phyloP scores from a whole-genome alignment of 1,140 invertebrate genomes.

The Macrobrachium rosenbergii region DNA sequence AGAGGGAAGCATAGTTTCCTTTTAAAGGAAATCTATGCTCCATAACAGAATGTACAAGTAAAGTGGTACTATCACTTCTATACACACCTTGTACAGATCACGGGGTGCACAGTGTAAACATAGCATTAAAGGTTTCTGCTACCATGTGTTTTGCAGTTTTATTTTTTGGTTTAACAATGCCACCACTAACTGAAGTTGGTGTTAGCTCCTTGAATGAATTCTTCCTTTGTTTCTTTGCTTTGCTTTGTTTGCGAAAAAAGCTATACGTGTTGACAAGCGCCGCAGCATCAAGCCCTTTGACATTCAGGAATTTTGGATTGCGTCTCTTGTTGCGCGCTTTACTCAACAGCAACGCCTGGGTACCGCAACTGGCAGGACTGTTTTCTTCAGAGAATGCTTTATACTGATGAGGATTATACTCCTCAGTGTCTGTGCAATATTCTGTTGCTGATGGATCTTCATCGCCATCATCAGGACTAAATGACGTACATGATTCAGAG shows the following conservation, averaged over 20 bases:
- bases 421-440: constrained; percentile 60
- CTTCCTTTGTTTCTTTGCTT: constrained; percentile 43
- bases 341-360: neutral
- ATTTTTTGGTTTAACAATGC: constrained; percentile 53
- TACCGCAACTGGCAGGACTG: neutral
- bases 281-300: neutral
- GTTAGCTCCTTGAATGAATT: constrained; percentile 17
- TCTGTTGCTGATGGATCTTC: constrained; percentile 59
- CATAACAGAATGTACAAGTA: no score
- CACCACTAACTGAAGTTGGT: constrained; percentile 24
- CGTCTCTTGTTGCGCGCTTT: neutral
- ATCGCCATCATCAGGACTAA: constrained; percentile 55
- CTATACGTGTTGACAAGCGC: constrained; percentile 38
- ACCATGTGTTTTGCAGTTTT: constrained; percentile 60
- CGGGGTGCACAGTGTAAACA: constrained; percentile 65
- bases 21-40: no score
- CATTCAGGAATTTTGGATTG: neutral
- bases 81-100: constrained; percentile 3
- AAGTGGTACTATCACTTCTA: neutral
- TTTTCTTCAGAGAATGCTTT: constrained; percentile 39
- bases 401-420: constrained; percentile 48
- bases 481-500: constrained; percentile 63
- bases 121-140: constrained; percentile 63
- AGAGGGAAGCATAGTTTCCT: no score
- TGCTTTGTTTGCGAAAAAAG: constrained; percentile 44